phyloP scores from a whole-genome alignment of 2,113 vertebrate genomes.

The Carlito syrichta region DNA sequence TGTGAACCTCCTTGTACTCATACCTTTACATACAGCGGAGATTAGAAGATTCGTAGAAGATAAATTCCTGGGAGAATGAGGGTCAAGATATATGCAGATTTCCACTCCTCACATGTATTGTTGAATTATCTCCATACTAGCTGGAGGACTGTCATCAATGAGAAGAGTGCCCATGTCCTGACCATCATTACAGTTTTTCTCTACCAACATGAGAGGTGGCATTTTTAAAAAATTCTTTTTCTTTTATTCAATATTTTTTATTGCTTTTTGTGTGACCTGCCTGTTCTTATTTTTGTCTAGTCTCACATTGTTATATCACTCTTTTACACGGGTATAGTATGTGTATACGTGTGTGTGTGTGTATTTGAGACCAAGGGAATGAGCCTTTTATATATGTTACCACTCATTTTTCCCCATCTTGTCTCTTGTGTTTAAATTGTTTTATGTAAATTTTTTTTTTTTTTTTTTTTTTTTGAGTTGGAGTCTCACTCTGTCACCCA shows the following conservation, averaged over 20 bases:
- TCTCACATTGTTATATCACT: not conserved
- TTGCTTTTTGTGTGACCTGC: not conserved
- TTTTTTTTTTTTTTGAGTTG: too few species aligned
- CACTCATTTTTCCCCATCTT: not conserved
- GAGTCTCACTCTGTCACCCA: too few species aligned
- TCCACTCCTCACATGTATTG: not conserved
- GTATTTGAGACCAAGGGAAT: not conserved
- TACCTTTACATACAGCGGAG: not conserved
- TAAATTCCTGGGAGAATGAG: not conserved
- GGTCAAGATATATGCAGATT: not conserved
- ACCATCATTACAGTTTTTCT: not conserved
- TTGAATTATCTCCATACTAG: not conserved
- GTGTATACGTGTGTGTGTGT: not conserved
- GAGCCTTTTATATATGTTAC: not conserved
- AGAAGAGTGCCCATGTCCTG: not conserved
- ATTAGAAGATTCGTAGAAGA: not conserved
- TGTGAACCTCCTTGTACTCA: not conserved
- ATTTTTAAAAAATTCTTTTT: not conserved
- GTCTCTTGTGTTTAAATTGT: not conserved
- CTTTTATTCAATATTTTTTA: not conserved
- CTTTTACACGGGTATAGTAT: too few species aligned
- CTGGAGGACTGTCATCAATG: not conserved
- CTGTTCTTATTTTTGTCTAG: not conserved
- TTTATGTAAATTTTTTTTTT: not conserved
- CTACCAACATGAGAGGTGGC: not conserved